Conservation (phyloP, 2,797 vertebrate species). For the Cynodonichthys magdalenae region DNA sequence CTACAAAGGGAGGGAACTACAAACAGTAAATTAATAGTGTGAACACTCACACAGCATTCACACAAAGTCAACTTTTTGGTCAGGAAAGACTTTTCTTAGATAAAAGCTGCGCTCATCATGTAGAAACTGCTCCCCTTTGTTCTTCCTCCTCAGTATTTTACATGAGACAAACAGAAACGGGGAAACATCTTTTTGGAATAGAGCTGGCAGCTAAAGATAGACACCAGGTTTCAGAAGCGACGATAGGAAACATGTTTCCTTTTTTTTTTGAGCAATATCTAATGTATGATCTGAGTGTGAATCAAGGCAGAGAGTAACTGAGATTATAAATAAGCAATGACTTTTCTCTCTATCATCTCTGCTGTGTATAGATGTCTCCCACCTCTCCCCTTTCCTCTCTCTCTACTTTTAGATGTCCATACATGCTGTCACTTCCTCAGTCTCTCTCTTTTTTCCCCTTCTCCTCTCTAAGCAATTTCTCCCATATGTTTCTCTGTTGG, state of each 20-base stretch:
- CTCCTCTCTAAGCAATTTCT: background rate
- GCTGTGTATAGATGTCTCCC: constrained; percentile 33
- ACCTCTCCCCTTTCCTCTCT: constrained; percentile 29
- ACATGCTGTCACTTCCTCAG: constrained; percentile 25
- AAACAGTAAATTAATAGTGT: too few relatives aligned
- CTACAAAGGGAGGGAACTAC: too few relatives aligned
- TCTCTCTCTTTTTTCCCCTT: constrained; percentile 8
- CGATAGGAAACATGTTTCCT: constrained; percentile 49
- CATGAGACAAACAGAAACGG: constrained; percentile 13
- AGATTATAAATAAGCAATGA: constrained; percentile 75
- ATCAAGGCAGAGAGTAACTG: constrained; percentile 59
- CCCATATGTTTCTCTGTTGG: constrained; percentile 6
- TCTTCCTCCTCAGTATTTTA: background rate
- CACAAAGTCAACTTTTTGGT: too few relatives aligned
- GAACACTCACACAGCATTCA: too few relatives aligned
- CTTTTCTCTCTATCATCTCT: constrained; percentile 36
- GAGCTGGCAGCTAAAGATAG: constrained; percentile 73
- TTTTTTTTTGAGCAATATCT: constrained; percentile 57
- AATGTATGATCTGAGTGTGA: constrained; percentile 65
- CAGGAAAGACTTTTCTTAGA: constrained; percentile 4
- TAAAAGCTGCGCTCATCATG: constrained; percentile 38
- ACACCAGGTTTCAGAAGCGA: constrained; percentile 43
- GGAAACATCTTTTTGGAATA: constrained; percentile 50
- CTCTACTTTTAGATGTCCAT: constrained; percentile 38
- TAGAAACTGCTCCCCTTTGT: constrained; percentile 17